Percentiles rank a stretch among this genome's conserved stretches.
phyloP scores from a whole-genome alignment of 2,113 vertebrate genomes.

The Xenopus borealis region DNA sequence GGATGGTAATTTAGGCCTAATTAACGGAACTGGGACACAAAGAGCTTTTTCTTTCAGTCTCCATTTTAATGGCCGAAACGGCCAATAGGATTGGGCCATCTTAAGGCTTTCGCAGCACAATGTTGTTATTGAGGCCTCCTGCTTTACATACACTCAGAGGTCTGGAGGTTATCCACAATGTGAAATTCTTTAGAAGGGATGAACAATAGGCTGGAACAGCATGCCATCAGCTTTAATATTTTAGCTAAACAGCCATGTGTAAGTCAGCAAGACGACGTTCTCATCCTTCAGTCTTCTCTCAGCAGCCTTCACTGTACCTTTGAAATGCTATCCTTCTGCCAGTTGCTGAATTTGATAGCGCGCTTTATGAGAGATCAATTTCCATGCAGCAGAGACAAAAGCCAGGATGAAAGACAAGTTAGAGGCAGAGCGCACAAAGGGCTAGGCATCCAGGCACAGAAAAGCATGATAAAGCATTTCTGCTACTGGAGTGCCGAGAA shows the following conservation, averaged over 20 bases:
- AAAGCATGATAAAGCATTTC: constrained; percentile 39
- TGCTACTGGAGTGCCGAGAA: constrained; percentile 11
- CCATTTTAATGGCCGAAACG: constrained; percentile 63
- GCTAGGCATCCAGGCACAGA: constrained; percentile 40
- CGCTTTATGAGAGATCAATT: constrained; percentile 65
- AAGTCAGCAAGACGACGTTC: constrained; percentile 44
- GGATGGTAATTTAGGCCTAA: constrained; percentile 76
- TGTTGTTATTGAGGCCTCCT: constrained; percentile 63
- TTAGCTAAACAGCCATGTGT: constrained; percentile 57
- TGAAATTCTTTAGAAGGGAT: constrained; percentile 67
- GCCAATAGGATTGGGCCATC: constrained; percentile 56
- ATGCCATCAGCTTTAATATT: constrained; percentile 64
- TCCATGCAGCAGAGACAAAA: constrained; percentile 61
- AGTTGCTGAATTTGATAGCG: constrained; percentile 62
- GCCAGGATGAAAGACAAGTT: constrained; percentile 51
- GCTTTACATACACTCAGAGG: constrained; percentile 79
- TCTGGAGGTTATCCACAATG: constrained; percentile 77
- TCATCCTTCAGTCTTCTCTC: constrained; percentile 45
- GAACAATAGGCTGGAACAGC: constrained; percentile 62
- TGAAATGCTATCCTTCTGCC: constrained; percentile 61
- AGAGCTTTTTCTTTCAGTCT: constrained; percentile 62
- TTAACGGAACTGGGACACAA: constrained; percentile 77
- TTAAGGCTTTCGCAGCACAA: constrained; percentile 60
- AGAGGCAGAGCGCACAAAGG: constrained; percentile 39
- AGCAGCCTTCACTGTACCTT: constrained; percentile 54